A percentile compares a stretch with the other conserved stretches of the same genome.
phyloP scores from a whole-genome alignment of 2,113 vertebrate genomes.

The Nycticebus coucang region DNA sequence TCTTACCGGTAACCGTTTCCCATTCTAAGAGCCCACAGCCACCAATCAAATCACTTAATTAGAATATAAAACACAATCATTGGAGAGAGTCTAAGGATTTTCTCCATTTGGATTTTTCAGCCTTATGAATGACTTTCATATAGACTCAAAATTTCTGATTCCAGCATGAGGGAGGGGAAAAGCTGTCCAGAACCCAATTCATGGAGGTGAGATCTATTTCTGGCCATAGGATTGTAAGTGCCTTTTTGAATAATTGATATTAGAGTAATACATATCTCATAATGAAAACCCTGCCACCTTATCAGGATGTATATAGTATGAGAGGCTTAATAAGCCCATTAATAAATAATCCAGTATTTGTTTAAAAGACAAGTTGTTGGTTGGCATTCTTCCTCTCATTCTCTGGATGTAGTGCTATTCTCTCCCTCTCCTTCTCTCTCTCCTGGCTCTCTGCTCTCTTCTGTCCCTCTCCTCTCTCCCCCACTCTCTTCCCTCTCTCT shows the following conservation, averaged over 20 bases:
- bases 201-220: neutral
- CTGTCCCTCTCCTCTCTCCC: too few relatives aligned
- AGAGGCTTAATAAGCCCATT: neutral
- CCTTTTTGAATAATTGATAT: neutral
- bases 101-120: neutral
- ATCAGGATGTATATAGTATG: neutral
- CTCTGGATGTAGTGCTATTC: too few relatives aligned
- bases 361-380: neutral
- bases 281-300: neutral
- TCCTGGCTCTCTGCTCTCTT: too few relatives aligned
- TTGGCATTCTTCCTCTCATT: too few relatives aligned
- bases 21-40: neutral
- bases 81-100: neutral
- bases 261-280: neutral
- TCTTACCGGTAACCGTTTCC: neutral
- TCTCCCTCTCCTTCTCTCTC: too few relatives aligned
- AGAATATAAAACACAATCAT: neutral
- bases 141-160: neutral
- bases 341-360: neutral
- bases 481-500: too few relatives aligned
- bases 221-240: neutral
- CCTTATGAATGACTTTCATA: neutral
- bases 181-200: neutral
- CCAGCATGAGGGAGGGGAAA: neutral
- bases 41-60: neutral